Evolutionary conservation across 2,888 invertebrate species (phyloP).

Genomic region (Ptilodon capucinus): DNA sequence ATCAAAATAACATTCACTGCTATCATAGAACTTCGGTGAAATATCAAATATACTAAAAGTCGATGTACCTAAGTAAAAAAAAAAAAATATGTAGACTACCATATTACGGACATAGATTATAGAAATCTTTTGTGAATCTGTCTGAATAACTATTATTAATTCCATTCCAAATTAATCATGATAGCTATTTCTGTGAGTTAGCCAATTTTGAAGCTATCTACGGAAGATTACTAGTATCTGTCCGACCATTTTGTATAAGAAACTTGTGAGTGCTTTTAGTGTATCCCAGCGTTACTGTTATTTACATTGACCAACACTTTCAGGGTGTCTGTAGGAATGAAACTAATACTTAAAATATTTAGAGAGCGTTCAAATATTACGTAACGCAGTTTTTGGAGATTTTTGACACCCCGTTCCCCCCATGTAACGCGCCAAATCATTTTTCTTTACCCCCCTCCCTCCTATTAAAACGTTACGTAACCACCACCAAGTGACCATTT

Average conservation of each 20-base stretch:
- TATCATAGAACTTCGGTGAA: constrained; percentile 4
- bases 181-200: no score
- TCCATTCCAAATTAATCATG: no score
- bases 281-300: constrained; percentile 18
- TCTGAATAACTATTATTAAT: no score
- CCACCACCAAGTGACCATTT: no score
- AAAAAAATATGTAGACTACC: no score
- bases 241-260: background rate
- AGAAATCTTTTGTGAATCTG: background rate
- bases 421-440: no score
- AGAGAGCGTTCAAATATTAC: no score
- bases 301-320: constrained; percentile 50
- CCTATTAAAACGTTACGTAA: no score
- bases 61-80: no score
- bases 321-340: constrained; percentile 42
- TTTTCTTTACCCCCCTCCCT: no score
- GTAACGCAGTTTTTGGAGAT: no score
- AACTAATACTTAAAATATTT: constrained; percentile 2
- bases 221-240: background rate
- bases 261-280: constrained; percentile 14
- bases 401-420: no score
- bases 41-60: background rate
- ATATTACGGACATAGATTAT: background rate
- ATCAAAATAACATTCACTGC: constrained; percentile 11
- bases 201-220: background rate